A percentile compares a stretch with the other conserved stretches of the same genome.
Evolutionary conservation across 1,140 invertebrate species (phyloP).

Genomic region (Teleogryllus occipitalis): DNA sequence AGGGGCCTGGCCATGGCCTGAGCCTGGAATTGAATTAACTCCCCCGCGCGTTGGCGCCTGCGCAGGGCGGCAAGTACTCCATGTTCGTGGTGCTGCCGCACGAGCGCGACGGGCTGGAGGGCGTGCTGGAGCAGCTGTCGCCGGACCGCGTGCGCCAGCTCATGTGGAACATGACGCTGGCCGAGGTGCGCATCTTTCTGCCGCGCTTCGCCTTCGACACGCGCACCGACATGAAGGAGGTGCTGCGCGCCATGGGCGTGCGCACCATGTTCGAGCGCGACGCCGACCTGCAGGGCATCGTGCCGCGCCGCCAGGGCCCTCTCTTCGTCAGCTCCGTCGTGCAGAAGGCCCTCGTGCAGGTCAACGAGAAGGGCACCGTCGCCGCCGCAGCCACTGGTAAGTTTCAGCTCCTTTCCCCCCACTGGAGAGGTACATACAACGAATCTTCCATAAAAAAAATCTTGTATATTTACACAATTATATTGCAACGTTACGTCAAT

Average conservation of each 20-base stretch:
- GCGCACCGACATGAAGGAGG: conserved; percentile 48
- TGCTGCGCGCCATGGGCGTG: conserved; percentile 47
- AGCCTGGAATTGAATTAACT: too few relatives aligned
- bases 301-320: conserved; percentile 35
- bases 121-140: conserved; percentile 48
- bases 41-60: too few relatives aligned
- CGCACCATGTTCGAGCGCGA: conserved; percentile 56
- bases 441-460: too few relatives aligned
- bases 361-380: conserved; percentile 73
- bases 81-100: conserved; percentile 65
- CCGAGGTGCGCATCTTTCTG: conserved; percentile 51
- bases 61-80: conserved; percentile 56
- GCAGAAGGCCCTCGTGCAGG: conserved; percentile 73
- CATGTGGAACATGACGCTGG: conserved; percentile 47
- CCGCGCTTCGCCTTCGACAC: conserved; percentile 73
- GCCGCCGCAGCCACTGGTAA: conserved; percentile 68
- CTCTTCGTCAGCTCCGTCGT: conserved; percentile 62
- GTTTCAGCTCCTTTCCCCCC: too few relatives aligned
- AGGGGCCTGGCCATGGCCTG: too few relatives aligned
- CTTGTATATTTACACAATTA: too few relatives aligned
- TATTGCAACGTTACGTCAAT: too few relatives aligned
- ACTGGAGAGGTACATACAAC: too few relatives aligned
- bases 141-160: conserved; percentile 44
- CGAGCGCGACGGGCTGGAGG: conserved; percentile 46
- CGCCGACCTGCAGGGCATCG: conserved; percentile 51